Evolutionary conservation across 2,888 invertebrate genomes (phyloP).

Genomic region (Trichacis sp.): DNA sequence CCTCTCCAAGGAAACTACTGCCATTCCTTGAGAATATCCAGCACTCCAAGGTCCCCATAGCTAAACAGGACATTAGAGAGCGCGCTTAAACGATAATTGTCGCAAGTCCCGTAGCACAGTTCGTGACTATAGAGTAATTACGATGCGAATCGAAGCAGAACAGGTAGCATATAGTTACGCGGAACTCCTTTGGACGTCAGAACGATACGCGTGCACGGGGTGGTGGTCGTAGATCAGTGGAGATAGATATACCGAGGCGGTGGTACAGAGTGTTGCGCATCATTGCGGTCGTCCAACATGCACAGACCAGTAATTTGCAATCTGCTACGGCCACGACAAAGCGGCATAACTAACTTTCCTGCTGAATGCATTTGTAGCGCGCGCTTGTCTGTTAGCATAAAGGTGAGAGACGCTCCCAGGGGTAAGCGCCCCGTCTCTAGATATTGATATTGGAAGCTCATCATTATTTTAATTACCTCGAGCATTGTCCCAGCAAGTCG

Average conservation of each 20-base stretch:
- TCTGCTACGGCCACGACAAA: constrained; percentile 48
- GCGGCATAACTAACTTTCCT: constrained; percentile 48
- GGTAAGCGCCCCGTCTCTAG: constrained; percentile 3
- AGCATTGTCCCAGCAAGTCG: neutral
- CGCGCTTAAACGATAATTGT: neutral
- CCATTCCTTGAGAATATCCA: no score
- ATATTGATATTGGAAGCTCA: constrained; percentile 12
- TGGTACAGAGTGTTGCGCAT: constrained; percentile 28
- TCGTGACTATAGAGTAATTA: constrained; percentile 33
- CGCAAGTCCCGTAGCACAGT: neutral
- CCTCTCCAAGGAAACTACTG: no score
- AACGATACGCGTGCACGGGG: constrained; percentile 22
- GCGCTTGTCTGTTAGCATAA: constrained; percentile 41
- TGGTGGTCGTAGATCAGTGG: constrained; percentile 25
- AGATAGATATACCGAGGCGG: constrained; percentile 31
- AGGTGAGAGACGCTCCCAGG: no score
- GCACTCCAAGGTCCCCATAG: neutral
- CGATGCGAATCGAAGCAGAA: constrained; percentile 41
- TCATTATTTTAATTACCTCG: constrained; percentile 13
- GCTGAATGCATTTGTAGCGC: constrained; percentile 48
- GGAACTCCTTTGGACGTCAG: constrained; percentile 35
- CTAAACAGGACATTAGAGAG: neutral
- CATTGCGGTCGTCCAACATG: constrained; percentile 38
- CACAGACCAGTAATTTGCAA: constrained; percentile 50
- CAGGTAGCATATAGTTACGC: constrained; percentile 36